These are phyloP conservation scores for Gymnosoma rotundatum DNA, from an alignment of 2,888 invertebrate species.

Conservation along the genomic window DNA sequence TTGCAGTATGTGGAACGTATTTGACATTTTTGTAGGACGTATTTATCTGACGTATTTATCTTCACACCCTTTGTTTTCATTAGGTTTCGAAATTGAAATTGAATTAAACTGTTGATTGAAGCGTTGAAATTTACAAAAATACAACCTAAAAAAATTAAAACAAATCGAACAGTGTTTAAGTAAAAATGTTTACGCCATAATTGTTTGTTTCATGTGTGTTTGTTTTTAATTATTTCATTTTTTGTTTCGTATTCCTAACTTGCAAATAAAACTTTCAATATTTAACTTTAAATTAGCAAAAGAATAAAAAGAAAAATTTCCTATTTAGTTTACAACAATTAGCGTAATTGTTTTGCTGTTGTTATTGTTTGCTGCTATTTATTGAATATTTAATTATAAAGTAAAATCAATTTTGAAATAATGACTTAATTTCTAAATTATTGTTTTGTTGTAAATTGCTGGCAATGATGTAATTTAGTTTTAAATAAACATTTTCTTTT, in stretches of 20 bases:
- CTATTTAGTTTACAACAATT: no score
- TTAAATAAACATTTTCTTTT: neutral
- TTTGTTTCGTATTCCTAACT: constrained; percentile 20
- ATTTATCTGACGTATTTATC: no score
- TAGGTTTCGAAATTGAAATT: constrained; percentile 76
- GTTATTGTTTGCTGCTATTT: neutral
- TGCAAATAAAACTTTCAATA: constrained; percentile 54
- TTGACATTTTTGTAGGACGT: no score
- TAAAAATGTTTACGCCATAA: constrained; percentile 39
- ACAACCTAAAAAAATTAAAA: constrained; percentile 28
- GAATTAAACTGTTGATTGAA: constrained; percentile 79
- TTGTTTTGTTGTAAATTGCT: constrained; percentile 18
- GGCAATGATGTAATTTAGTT: neutral
- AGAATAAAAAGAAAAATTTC: constrained; percentile 16
- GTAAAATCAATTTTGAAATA: neutral
- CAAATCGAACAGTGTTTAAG: constrained; percentile 52
- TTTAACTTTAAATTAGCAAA: constrained; percentile 60
- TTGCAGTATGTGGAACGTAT: no score
- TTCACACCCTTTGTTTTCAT: constrained; percentile 19
- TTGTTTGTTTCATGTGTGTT: constrained; percentile 36
- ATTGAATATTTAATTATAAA: constrained; percentile 41
- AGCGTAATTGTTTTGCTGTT: no score
- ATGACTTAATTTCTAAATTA: constrained; percentile 55
- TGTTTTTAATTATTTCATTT: constrained; percentile 1
- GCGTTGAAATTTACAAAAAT: constrained; percentile 71